A percentile compares a stretch with the other conserved stretches of the same genome.
phyloP scores from a whole-genome alignment of 2,113 vertebrate species.

The Papio anubis region DNA sequence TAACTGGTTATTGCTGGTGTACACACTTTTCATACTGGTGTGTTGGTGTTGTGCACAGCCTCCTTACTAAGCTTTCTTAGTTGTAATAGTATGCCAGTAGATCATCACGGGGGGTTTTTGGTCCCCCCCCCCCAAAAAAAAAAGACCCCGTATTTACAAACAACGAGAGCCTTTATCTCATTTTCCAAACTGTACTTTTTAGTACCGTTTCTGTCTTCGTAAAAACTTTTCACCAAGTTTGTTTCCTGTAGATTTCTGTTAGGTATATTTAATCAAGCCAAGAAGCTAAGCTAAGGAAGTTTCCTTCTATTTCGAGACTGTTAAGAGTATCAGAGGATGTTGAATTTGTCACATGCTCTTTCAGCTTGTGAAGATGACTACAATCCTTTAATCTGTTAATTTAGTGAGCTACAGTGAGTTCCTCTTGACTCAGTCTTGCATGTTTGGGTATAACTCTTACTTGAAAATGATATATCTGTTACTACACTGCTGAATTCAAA shows the following conservation, averaged over 20 bases:
- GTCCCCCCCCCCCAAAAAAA: neutral
- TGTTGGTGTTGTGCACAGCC: too few relatives aligned
- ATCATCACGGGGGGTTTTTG: neutral
- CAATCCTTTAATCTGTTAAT: neutral
- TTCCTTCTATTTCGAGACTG: neutral
- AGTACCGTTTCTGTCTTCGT: neutral
- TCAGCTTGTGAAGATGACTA: neutral
- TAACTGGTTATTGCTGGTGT: neutral
- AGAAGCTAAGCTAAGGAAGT: neutral
- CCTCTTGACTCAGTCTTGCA: neutral
- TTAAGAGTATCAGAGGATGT: neutral
- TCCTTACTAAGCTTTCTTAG: neutral
- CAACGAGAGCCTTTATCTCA: neutral
- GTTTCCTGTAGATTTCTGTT: neutral
- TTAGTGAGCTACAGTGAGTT: neutral
- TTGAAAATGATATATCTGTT: neutral
- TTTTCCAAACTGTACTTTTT: neutral
- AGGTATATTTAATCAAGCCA: neutral
- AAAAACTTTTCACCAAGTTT: neutral
- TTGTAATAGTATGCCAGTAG: neutral
- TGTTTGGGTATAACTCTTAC: neutral
- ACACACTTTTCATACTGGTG: neutral
- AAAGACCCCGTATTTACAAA: neutral
- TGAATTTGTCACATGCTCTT: neutral
- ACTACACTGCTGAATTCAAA: neutral